phyloP scores from a whole-genome alignment of 2,888 invertebrate species.

The Volucella zonaria region DNA sequence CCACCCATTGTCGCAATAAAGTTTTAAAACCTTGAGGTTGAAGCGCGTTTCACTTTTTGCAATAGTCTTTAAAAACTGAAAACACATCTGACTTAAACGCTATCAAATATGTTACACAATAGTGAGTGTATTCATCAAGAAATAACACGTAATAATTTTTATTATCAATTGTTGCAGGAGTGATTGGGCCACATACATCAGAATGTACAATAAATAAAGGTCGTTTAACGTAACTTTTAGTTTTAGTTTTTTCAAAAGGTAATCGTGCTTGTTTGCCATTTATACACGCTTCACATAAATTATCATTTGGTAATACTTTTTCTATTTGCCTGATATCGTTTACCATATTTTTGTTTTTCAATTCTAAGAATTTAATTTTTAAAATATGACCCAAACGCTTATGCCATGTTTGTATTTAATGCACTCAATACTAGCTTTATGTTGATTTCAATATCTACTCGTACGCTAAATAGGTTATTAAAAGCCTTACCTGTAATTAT shows the following conservation, averaged over 20 bases:
- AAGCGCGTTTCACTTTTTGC: conserved; percentile 75
- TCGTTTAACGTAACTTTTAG: conserved; percentile 74
- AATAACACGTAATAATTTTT: conserved; percentile 66
- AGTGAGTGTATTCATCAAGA: conserved; percentile 77
- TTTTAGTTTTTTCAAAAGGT: conserved; percentile 76
- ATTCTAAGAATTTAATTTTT: conserved; percentile 47
- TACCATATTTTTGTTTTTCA: conserved; percentile 38
- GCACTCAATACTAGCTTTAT: conserved; percentile 20
- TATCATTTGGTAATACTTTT: conserved; percentile 49
- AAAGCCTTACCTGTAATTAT: too few relatives aligned
- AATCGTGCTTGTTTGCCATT: conserved; percentile 79
- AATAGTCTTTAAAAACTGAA: conserved; percentile 74
- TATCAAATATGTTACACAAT: conserved; percentile 76
- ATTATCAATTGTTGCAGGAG: conserved; percentile 76
- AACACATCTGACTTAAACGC: conserved; percentile 76
- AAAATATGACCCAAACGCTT: conserved; percentile 50
- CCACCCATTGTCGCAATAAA: conserved; percentile 75
- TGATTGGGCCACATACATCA: conserved; percentile 78
- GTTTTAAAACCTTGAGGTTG: conserved; percentile 76
- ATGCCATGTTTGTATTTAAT: conserved; percentile 34
- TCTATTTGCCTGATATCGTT: conserved; percentile 36
- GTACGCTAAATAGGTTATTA: too few relatives aligned
- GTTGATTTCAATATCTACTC: too few relatives aligned
- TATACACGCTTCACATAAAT: conserved; percentile 78
- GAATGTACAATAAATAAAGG: conserved; percentile 78